These are phyloP conservation scores for Rousettus leschenaultii DNA, from an alignment of 2,113 vertebrate species.

Conservation along the genomic window DNA sequence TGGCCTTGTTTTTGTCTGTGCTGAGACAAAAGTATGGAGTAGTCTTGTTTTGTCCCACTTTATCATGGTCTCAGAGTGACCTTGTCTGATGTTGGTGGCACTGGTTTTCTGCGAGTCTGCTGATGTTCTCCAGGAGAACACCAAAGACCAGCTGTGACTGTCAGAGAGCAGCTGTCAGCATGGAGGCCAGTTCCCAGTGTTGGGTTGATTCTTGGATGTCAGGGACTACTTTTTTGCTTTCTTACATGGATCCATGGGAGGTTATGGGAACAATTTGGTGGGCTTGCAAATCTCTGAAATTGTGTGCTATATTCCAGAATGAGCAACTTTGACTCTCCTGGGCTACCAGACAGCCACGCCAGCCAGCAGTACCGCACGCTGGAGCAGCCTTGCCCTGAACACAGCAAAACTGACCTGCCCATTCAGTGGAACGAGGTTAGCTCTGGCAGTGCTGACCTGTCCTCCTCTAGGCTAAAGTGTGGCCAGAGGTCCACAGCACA, in stretches of 20 bases:
- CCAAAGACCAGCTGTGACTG: neutral
- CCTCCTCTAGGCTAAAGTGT: constrained; percentile 86
- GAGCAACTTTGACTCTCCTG: constrained; percentile 76
- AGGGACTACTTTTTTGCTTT: neutral
- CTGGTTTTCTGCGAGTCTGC: neutral
- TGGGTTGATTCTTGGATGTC: rapidly evolving
- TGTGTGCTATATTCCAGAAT: too few species aligned
- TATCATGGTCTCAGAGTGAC: neutral
- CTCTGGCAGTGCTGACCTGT: constrained; percentile 92
- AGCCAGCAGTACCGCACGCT: constrained; percentile 62
- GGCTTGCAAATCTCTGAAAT: too few species aligned
- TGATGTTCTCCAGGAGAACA: too few species aligned
- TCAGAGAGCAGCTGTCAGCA: rapidly evolving
- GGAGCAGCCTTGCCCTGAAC: constrained; percentile 73
- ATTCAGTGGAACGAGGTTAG: constrained; percentile 99
- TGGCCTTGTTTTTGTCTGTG: neutral
- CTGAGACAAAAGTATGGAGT: neutral
- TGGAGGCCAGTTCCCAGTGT: rapidly evolving
- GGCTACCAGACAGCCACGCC: constrained; percentile 59
- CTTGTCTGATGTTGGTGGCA: neutral
- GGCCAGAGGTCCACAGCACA: constrained; percentile 77
- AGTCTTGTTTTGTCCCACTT: neutral
- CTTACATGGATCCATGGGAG: too few species aligned
- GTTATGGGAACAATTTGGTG: neutral
- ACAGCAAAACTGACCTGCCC: constrained; percentile 86